These are phyloP conservation scores for Oscheius sp. DNA, from an alignment of 1,140 invertebrate genomes.

Conservation along the genomic window DNA sequence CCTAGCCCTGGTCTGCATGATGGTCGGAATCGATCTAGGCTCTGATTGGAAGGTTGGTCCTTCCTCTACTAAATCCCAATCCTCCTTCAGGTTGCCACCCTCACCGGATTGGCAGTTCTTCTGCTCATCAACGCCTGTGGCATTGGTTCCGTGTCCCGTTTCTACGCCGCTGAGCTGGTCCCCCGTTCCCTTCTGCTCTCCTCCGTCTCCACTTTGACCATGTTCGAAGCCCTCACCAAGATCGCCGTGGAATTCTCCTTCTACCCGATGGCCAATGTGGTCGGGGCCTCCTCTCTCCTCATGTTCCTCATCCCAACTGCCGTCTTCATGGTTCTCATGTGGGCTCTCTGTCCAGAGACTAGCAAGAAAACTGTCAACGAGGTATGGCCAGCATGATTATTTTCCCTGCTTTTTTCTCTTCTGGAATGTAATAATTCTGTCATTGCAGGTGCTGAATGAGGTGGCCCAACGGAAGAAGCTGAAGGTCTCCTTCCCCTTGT, in stretches of 20 bases:
- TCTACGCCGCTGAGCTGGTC: constrained; percentile 44
- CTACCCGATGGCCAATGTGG: constrained; percentile 43
- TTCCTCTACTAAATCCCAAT: too few relatives aligned
- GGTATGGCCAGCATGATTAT: too few relatives aligned
- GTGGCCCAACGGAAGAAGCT: constrained; percentile 39
- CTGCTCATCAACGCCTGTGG: constrained; percentile 44
- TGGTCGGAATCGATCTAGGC: constrained; percentile 35
- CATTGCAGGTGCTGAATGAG: constrained; percentile 32
- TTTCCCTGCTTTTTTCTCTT: too few relatives aligned
- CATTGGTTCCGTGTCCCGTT: constrained; percentile 42
- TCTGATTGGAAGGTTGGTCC: constrained; percentile 39
- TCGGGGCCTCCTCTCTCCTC: constrained; percentile 35
- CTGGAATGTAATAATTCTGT: background rate
- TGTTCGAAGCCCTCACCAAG: constrained; percentile 42
- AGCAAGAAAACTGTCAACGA: constrained; percentile 40
- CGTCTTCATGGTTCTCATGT: constrained; percentile 44
- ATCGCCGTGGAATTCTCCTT: constrained; percentile 44
- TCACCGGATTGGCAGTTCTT: constrained; percentile 35
- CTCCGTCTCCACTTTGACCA: constrained; percentile 39
- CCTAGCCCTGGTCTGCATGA: constrained; percentile 30
- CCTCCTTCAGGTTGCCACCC: constrained; percentile 37
- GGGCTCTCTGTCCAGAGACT: constrained; percentile 39
- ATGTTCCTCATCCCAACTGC: constrained; percentile 44
- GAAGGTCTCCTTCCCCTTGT: constrained; percentile 41
- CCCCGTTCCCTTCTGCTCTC: constrained; percentile 39